Evolutionary conservation across 2,888 invertebrate species (phyloP), one percentile per base, ranked within the genome.

Genomic region (Synanthedon tipuliformis): DNA sequence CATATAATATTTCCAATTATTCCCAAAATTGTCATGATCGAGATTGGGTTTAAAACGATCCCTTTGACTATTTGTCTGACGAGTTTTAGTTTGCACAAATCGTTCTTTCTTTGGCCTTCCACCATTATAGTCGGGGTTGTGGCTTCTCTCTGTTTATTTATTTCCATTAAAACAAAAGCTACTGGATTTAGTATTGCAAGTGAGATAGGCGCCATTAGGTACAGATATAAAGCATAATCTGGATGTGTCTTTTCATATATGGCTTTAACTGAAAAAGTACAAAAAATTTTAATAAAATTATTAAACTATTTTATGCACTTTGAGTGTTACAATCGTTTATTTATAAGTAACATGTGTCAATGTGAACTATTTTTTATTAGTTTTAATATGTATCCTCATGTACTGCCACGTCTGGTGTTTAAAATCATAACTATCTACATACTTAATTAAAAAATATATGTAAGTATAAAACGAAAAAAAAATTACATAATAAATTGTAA

Each of bases 141-240:
- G 11, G 10, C 51, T 23, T 79, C 77, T 68, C 78, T 83, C 56
- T 89, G 89, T 67, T 90, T 92, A 57, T 90, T 89, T 50, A 97
- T 91, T 85, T 98, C 98, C 91, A 98, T 91, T 56, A 98, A 77
- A 4, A 96, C 88, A 76, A 98, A 95, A 18, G 95, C 95, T 59
- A 98, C 89, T 0, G 98, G 98, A 81, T 98, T 98, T 27, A 98
- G 85, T 63, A 98, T 92, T 1, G 95, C 94, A 57, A 98, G 84
- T 48, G 96, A 97, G 71, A 98, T 96, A 1, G 98, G 98, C 10
- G 97, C 96, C 90, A 98, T 92, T 52, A 98, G 88, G 74, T 98
- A 98, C 50, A 98, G 85, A 75, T 97, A 98, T 1, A 93, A 90
- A 0, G 95, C 91, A 85, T 95, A 98, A 67, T 97, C 95, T 0